Evolutionary conservation across 2,113 vertebrate species (phyloP).

Genomic region (Strigops habroptila): DNA sequence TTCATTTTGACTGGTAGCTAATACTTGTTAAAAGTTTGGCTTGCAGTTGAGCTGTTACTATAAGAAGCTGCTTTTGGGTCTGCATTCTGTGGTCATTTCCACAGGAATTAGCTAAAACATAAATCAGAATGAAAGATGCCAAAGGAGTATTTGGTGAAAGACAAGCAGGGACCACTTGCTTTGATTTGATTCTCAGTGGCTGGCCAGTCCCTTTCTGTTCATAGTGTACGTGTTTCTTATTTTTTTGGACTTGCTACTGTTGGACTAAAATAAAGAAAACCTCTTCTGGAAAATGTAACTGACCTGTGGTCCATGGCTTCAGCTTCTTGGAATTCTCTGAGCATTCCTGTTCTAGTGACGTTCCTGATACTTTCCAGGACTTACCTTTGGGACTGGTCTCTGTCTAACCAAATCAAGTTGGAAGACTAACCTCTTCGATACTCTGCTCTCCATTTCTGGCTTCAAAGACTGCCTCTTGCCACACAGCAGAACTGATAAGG

Average conservation of each 20-base stretch:
- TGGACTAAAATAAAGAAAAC: neutral
- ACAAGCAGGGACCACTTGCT: neutral
- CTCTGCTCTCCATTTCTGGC: neutral
- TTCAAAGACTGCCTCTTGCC: neutral
- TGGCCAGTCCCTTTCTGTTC: neutral
- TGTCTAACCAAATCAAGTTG: neutral
- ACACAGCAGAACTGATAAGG: neutral
- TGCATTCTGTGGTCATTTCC: neutral
- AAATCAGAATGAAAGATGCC: neutral
- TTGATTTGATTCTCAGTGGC: neutral
- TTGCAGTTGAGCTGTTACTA: neutral
- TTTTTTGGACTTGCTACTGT: neutral
- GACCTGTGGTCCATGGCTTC: rapidly evolving
- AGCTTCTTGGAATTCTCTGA: neutral
- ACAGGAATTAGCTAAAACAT: neutral
- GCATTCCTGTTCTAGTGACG: neutral
- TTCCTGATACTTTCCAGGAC: neutral
- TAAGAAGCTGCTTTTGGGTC: neutral
- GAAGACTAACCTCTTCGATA: neutral
- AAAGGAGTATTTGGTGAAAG: neutral
- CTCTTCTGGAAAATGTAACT: neutral
- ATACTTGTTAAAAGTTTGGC: neutral
- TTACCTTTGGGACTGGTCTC: neutral
- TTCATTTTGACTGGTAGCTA: neutral
- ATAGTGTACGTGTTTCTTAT: neutral